Evolutionary conservation across 2,113 vertebrate genomes (phyloP).

Genomic region (Hiodon tergisus): DNA sequence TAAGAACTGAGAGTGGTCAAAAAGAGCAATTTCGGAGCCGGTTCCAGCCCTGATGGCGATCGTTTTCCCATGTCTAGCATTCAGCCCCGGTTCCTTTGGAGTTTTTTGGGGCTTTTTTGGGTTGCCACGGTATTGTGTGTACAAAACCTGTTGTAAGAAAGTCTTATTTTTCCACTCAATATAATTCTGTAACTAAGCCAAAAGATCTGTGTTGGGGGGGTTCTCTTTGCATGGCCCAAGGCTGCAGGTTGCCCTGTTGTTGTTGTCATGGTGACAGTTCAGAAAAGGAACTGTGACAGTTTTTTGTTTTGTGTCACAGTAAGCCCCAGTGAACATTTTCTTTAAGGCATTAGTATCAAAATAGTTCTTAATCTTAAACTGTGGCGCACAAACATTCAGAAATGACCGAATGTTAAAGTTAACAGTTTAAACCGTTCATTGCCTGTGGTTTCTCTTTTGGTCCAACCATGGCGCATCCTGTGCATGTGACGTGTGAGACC

Average conservation of each 20-base stretch:
- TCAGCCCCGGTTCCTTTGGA: too few species aligned
- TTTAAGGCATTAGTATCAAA: background rate
- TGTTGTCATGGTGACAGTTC: slow-evolving; percentile 15
- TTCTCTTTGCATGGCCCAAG: background rate
- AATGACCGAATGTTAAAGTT: too few species aligned
- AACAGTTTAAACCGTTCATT: too few species aligned
- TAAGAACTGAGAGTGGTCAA: background rate
- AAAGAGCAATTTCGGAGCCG: background rate
- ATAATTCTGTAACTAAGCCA: too few species aligned
- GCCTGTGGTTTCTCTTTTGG: too few species aligned
- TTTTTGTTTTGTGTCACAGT: slow-evolving; percentile 4
- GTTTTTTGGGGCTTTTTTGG: too few species aligned
- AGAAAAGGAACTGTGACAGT: slow-evolving; percentile 13
- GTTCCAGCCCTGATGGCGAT: background rate
- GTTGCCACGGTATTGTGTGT: too few species aligned
- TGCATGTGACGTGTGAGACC: too few species aligned
- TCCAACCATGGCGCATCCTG: too few species aligned
- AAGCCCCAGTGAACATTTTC: background rate
- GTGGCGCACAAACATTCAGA: background rate
- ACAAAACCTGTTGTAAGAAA: too few species aligned
- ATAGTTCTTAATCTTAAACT: background rate
- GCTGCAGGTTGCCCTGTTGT: slow-evolving; percentile 12
- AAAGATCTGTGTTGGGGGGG: too few species aligned
- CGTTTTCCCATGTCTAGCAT: background rate
- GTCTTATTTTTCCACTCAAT: too few species aligned